phyloP scores from a whole-genome alignment of 23 tunicate species.

The Corella eumyota region DNA sequence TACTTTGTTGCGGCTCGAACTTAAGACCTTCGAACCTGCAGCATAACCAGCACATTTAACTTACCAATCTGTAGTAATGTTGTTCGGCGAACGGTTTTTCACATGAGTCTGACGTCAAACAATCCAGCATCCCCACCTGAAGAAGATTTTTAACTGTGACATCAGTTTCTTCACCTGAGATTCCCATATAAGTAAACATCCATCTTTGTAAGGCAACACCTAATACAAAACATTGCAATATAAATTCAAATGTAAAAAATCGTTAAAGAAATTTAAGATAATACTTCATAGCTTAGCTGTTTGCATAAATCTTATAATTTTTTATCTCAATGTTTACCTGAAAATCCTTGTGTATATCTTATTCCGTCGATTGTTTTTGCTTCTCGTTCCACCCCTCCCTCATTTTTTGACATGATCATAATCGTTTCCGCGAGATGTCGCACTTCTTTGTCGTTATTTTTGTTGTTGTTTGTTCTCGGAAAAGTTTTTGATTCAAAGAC shows the following conservation, averaged over 20 bases:
- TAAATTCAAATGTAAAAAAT: background rate
- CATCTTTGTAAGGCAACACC: conserved; percentile 51
- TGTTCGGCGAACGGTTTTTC: conserved; percentile 14
- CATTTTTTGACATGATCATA: conserved; percentile 1
- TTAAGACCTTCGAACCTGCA: background rate
- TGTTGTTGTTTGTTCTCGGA: too few relatives aligned
- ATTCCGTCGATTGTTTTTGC: conserved; percentile 22
- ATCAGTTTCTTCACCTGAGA: conserved; percentile 34
- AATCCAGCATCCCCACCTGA: conserved; percentile 24
- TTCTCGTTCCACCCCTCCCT: conserved; percentile 29
- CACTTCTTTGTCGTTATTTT: conserved; percentile 6
- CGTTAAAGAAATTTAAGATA: too few relatives aligned
- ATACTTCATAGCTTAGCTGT: too few relatives aligned
- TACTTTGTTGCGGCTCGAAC: background rate
- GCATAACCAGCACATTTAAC: background rate
- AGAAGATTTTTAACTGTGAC: conserved; percentile 19
- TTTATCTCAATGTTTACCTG: too few relatives aligned
- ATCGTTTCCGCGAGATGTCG: conserved; percentile 4
- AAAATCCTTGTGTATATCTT: conserved; percentile 33
- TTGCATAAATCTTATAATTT: too few relatives aligned
- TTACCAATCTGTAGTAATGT: conserved; percentile 38
- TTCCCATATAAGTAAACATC: conserved; percentile 38
- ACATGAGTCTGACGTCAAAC: conserved; percentile 19
- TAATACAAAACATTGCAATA: too few relatives aligned
- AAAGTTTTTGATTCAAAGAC: too few relatives aligned